phyloP scores from a whole-genome alignment of 2,797 vertebrate genomes.

The Syngnathus rostellatus region DNA sequence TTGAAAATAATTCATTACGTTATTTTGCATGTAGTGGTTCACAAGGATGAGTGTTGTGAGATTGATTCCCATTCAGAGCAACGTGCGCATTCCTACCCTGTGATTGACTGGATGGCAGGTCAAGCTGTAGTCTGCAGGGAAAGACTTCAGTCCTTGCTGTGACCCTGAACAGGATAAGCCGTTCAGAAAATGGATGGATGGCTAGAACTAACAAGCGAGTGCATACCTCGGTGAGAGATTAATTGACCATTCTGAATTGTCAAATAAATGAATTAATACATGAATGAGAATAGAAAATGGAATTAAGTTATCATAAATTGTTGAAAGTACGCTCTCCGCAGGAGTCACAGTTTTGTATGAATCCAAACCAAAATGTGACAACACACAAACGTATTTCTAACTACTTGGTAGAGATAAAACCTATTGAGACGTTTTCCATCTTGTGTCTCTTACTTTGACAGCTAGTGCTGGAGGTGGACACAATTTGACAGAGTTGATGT shows the following conservation, averaged over 20 bases:
- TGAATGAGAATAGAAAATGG: background rate
- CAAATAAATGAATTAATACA: background rate
- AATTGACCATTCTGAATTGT: background rate
- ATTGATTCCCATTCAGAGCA: background rate
- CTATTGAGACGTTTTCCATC: constrained; percentile 17
- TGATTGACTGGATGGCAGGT: background rate
- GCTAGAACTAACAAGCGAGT: background rate
- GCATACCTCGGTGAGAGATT: background rate
- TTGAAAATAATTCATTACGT: background rate
- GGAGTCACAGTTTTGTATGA: background rate
- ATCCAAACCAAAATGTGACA: background rate
- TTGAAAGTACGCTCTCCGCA: background rate
- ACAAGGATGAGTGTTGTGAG: background rate
- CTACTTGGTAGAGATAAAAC: background rate
- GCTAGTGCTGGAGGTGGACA: constrained; percentile 63
- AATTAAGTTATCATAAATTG: background rate
- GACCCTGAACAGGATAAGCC: background rate
- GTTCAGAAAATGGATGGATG: background rate
- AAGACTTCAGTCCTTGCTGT: background rate
- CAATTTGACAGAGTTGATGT: constrained; percentile 69
- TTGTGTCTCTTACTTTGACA: constrained; percentile 54
- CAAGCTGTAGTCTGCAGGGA: background rate
- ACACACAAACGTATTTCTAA: background rate
- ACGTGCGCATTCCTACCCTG: background rate
- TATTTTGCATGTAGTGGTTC: background rate